These are phyloP conservation scores for Phymastichus coffea DNA, from an alignment of 1,140 invertebrate genomes.

Conservation along the genomic window DNA sequence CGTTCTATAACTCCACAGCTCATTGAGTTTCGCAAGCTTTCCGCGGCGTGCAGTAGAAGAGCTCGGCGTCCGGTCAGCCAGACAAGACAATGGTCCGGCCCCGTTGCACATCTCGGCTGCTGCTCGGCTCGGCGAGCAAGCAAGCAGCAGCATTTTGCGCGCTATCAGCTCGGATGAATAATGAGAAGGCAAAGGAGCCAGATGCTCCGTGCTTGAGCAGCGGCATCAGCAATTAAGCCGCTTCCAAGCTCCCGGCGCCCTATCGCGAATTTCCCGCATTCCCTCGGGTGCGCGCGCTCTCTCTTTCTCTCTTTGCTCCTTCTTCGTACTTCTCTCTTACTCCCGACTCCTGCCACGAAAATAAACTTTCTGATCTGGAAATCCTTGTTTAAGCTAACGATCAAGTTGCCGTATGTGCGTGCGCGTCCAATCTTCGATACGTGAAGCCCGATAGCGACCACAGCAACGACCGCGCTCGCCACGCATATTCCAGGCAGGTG, in stretches of 20 bases:
- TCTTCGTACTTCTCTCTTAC: too few species aligned
- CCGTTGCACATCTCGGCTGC: neutral
- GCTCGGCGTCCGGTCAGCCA: neutral
- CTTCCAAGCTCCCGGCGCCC: neutral
- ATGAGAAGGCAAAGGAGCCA: neutral
- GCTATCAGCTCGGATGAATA: constrained; percentile 16
- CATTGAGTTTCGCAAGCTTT: constrained; percentile 18
- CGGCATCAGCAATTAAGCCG: neutral
- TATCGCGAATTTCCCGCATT: constrained; percentile 20
- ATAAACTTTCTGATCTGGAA: neutral
- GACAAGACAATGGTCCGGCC: neutral
- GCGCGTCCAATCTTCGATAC: neutral
- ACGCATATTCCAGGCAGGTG: constrained; percentile 9
- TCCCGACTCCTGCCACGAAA: too few species aligned
- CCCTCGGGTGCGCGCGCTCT: neutral
- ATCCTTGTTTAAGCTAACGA: neutral
- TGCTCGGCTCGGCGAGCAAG: neutral
- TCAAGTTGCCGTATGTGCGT: neutral
- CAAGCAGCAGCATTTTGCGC: constrained; percentile 2
- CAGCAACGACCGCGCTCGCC: neutral
- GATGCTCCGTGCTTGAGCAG: neutral
- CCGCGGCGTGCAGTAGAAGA: neutral
- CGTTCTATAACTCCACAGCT: constrained; percentile 12
- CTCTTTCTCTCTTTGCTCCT: neutral
- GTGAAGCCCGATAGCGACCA: neutral